Evolutionary conservation across 1,140 invertebrate species (phyloP), one percentile per base, ranked within the genome.

Genomic region (Anoplophora glabripennis): DNA sequence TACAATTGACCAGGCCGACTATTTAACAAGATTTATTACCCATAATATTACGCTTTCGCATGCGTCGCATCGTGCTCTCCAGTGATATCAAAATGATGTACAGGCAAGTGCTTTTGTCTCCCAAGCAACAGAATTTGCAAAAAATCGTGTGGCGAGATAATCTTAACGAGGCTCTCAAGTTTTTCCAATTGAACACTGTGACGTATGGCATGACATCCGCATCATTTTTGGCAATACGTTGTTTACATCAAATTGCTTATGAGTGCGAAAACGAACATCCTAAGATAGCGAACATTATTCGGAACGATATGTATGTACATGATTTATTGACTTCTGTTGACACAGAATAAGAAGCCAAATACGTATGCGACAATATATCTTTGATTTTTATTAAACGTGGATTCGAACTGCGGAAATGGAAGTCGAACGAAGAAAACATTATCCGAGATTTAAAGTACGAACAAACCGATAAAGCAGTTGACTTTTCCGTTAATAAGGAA

Each of bases 81-180:
- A 71, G 70, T 15, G 78, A 79, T 52, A 70, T 78, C 5, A 57
- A 64, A 17, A 72, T 77, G 57, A 76, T 76, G 64, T 79, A 75
- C 48, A 40, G 69, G 10, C 72, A 77, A 55, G 62, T 77, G 4
- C 56, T 70, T 17, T 49, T 66, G 4, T 3, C 1, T 46, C 21
- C 11, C 4, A 14, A 46, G 5, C 21, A 9, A 61, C 11, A 2
- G 14, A 59, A 4, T 71, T 52, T 53, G 73, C 76, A 59, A 15
- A 45, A 17, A 17, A 45, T 45, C 15, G n/a, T 21, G 17, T 45
- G 42, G 42, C 42, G 42, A 15, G 4, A 5, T 7, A 12, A 45
- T 15, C 9, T 4, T 1, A 9, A 45, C 0, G 1, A 45, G 12
- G 5, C 42, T 0, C 12, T 45, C 21, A 14, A 12, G 17, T 15